Conservation (phyloP, 2,888 invertebrate species). For the Polymixis flavicincta region DNA sequence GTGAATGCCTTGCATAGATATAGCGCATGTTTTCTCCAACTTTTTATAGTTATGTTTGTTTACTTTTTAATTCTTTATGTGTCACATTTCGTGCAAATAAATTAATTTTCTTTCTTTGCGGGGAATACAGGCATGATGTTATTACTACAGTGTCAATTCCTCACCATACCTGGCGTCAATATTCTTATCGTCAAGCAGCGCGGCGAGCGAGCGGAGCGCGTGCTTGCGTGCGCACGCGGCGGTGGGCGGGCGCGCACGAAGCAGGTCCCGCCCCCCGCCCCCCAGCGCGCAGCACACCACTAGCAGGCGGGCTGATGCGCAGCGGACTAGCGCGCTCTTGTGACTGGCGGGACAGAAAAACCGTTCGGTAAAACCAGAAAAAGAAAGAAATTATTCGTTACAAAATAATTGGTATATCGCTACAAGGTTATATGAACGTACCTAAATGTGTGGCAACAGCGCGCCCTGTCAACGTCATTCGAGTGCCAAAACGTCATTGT, state of each 20-base stretch:
- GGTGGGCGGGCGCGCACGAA: slow-evolving; percentile 85
- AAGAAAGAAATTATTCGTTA: neutral
- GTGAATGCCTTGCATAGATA: neutral
- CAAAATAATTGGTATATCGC: neutral
- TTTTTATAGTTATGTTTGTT: neutral
- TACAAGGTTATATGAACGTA: neutral
- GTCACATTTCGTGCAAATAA: neutral
- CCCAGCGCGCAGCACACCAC: slow-evolving; percentile 92
- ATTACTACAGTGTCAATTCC: neutral
- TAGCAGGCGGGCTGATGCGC: slow-evolving; percentile 92
- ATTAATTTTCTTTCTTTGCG: neutral
- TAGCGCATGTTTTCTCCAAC: neutral
- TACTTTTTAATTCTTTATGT: neutral
- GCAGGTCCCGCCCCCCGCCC: slow-evolving; percentile 91
- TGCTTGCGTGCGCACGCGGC: slow-evolving; percentile 87
- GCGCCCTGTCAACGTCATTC: neutral
- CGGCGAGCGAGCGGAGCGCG: slow-evolving; percentile 85
- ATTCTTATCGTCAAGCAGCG: slow-evolving; percentile 89
- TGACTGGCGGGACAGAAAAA: slow-evolving; percentile 81
- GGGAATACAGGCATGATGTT: neutral
- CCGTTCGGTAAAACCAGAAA: neutral
- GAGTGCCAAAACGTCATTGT: neutral
- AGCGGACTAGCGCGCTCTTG: slow-evolving; percentile 93
- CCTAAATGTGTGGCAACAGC: neutral
- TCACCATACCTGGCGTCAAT: slow-evolving; percentile 85